Percentiles rank a stretch among this genome's conserved stretches.
Conservation (phyloP, 2,888 invertebrate genomes). For the Plusia festucae region DNA sequence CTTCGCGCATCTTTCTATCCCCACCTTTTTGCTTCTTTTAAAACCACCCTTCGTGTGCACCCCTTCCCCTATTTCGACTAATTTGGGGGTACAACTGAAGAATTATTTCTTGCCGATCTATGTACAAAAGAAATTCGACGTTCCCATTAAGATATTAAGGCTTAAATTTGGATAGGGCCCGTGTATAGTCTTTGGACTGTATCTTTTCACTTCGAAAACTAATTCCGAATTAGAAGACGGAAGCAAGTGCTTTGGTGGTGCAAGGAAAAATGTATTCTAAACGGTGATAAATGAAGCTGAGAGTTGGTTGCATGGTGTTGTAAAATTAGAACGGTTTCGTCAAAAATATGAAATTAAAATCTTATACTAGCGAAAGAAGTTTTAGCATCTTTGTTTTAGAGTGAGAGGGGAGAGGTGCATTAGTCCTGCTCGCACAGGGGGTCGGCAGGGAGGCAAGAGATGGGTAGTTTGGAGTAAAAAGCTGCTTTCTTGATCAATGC, state of each 20-base stretch:
- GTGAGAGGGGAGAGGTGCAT: conserved; percentile 86
- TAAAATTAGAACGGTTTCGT: conserved; percentile 89
- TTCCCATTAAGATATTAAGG: conserved; percentile 64
- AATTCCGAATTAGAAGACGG: conserved; percentile 88
- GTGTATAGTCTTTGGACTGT: conserved; percentile 87
- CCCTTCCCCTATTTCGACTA: conserved; percentile 89
- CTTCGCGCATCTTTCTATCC: conserved; percentile 90
- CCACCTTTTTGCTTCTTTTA: conserved; percentile 90
- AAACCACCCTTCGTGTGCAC: conserved; percentile 89
- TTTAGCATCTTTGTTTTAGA: conserved; percentile 90
- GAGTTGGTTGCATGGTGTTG: conserved; percentile 46
- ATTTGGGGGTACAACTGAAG: conserved; percentile 89
- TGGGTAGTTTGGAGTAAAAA: conserved; percentile 89
- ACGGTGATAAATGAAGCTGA: conserved; percentile 47
- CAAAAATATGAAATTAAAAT: conserved; percentile 90
- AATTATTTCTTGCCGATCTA: conserved; percentile 86
- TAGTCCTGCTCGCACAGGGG: conserved; percentile 83
- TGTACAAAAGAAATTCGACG: conserved; percentile 68
- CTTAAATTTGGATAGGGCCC: conserved; percentile 60
- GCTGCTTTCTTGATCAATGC: conserved; percentile 89
- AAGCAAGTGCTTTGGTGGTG: conserved; percentile 75
- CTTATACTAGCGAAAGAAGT: conserved; percentile 90
- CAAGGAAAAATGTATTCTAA: conserved; percentile 58
- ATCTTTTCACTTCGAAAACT: conserved; percentile 90
- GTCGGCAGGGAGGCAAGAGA: conserved; percentile 74